Evolutionary conservation across 2,113 vertebrate species (phyloP).

Genomic region (Rhagologus leucostigma): DNA sequence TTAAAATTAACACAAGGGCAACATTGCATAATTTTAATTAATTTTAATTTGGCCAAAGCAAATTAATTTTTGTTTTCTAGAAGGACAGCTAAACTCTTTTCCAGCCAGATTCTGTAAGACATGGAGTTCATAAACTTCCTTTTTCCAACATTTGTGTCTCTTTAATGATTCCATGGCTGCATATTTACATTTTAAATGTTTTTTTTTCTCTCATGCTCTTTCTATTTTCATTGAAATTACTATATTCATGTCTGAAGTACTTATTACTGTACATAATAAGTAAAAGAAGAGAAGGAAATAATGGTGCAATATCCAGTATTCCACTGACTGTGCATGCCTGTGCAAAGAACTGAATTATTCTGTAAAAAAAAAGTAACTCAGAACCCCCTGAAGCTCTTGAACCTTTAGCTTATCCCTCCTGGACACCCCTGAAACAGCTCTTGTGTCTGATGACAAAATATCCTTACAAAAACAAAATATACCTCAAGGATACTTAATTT

Average conservation of each 20-base stretch:
- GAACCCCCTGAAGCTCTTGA: background rate
- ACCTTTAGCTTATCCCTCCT: background rate
- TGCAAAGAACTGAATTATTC: background rate
- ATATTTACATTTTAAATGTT: conserved; percentile 7
- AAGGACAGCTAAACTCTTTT: conserved; percentile 76
- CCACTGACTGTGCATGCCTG: background rate
- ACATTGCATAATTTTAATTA: conserved; percentile 87
- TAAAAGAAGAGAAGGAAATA: background rate
- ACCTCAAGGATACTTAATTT: background rate
- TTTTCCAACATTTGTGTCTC: conserved; percentile 34
- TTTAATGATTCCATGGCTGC: background rate
- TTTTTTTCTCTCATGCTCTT: conserved; percentile 4
- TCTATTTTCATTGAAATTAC: conserved; percentile 11
- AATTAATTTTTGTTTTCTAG: conserved; percentile 86
- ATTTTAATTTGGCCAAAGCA: conserved; percentile 86
- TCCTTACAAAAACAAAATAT: background rate
- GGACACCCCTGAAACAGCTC: background rate
- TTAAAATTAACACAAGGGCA: conserved; percentile 86
- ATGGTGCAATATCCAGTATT: background rate
- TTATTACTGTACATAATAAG: background rate
- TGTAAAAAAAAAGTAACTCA: background rate
- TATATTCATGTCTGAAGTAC: background rate
- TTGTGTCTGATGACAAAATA: background rate
- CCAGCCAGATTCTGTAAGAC: background rate
- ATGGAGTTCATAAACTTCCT: conserved; percentile 62